Evolutionary conservation across 1,140 invertebrate genomes (phyloP), one percentile per base, ranked within the genome.

Genomic region (Wiebesia pumilae): DNA sequence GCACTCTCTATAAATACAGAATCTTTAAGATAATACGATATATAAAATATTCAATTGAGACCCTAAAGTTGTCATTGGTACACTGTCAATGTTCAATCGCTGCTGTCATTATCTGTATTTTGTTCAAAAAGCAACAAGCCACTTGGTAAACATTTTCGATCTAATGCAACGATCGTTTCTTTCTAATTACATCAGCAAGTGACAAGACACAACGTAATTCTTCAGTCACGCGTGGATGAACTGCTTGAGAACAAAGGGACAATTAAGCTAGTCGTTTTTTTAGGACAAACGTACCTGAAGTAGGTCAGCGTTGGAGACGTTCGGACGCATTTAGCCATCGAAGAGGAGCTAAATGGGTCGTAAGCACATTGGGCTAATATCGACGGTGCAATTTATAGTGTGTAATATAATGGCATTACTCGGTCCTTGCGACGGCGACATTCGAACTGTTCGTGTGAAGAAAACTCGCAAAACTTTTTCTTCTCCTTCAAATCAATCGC

Each of bases 271-370:
- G 19, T 38, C 30, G 67, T 35, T 30, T 38, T 38, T 71, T 38
- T 38, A 71, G 16, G 33, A 38, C 19, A 40, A 71, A 71, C 40
- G 69, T 71, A 38, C 69, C 69, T 38, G 6, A 80, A 89, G 87
- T 90, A 77, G 89, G 90, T 89, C 89, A 89, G 87, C 88, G 88
- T 89, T 89, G 85, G 86, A 88, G 88, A 87, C 89, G 69, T 71
- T 38, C 62, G 62, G 35, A 6, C 69, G 35, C 33, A 14, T 71
- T 71, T 24, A 14, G 30, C 19, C 47, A 89, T 91, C 89, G 89
- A 91, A 89, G 91, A 90, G 89, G 89, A 89, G 88, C 88, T 85
- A 91, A 78, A 92, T 92, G 90, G 92, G 92, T 91, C 91, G 90
- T 87, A 89, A 88, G 58, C 73, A 62, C 35, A 24, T 30, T 40